Percentiles rank a stretch among this genome's conserved stretches.
Conservation (phyloP, 2,113 vertebrate species). For the Helogale parvula region DNA sequence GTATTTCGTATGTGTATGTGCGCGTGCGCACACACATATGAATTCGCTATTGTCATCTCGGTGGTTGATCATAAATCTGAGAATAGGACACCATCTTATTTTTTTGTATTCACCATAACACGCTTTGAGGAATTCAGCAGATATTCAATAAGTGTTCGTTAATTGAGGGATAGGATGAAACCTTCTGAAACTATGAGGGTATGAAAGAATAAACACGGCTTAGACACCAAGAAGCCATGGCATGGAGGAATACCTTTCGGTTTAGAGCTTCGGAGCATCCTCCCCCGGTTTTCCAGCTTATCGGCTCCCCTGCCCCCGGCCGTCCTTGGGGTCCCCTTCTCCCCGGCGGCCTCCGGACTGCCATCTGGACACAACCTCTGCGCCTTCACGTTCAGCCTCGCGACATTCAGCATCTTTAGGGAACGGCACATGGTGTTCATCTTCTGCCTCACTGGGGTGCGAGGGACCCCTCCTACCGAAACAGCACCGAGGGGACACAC, state of each 20-base stretch:
- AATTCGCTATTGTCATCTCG: neutral
- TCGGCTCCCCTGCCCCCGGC: slow-evolving; percentile 83
- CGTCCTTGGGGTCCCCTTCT: slow-evolving; percentile 82
- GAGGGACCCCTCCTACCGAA: slow-evolving; percentile 88
- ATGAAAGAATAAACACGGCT: neutral
- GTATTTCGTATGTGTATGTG: neutral
- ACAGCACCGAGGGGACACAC: neutral
- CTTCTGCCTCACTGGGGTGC: slow-evolving; percentile 96
- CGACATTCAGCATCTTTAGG: slow-evolving; percentile 96
- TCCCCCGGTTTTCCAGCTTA: slow-evolving; percentile 83
- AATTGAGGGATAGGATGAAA: neutral
- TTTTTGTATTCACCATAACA: neutral
- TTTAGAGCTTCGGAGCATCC: slow-evolving; percentile 70
- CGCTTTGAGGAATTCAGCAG: neutral
- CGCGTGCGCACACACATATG: neutral
- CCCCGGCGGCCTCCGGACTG: slow-evolving; percentile 60
- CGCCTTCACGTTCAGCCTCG: slow-evolving; percentile 95
- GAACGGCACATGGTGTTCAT: slow-evolving; percentile 98
- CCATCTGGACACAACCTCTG: slow-evolving; percentile 91
- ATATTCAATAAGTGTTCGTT: neutral
- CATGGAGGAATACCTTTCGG: slow-evolving; percentile 62
- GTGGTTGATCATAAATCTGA: neutral
- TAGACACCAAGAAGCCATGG: neutral
- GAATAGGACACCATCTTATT: neutral
- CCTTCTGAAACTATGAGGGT: neutral